Evolutionary conservation across 1,140 invertebrate genomes (phyloP).

Genomic region (Globodera rostochiensis): DNA sequence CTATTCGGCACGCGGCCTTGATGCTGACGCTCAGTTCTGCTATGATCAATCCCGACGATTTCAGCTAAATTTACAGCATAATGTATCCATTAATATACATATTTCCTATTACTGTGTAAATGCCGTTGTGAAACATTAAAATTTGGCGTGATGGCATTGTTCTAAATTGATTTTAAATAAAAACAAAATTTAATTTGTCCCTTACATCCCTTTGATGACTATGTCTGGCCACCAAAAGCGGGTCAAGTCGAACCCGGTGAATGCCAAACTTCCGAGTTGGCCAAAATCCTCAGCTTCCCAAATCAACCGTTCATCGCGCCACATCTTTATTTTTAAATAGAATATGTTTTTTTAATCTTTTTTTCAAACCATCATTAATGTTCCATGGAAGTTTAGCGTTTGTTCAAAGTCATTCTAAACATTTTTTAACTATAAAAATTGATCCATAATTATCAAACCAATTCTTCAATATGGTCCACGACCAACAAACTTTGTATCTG

Average conservation of each 20-base stretch:
- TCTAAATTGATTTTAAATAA: neutral
- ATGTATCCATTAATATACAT: neutral
- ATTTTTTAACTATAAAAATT: slow-evolving; percentile 2
- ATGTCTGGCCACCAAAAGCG: slow-evolving; percentile 24
- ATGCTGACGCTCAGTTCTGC: slow-evolving; percentile 22
- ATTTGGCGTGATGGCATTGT: slow-evolving; percentile 22
- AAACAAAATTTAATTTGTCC: neutral
- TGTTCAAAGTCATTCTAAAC: slow-evolving; percentile 26
- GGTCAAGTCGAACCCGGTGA: slow-evolving; percentile 26
- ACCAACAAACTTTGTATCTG: slow-evolving; percentile 26
- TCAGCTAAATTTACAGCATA: slow-evolving; percentile 13
- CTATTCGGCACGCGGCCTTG: slow-evolving; percentile 24
- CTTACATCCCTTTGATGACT: slow-evolving; percentile 27
- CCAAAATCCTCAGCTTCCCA: slow-evolving; percentile 26
- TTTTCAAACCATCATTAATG: slow-evolving; percentile 17
- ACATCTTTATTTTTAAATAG: slow-evolving; percentile 10
- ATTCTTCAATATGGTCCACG: slow-evolving; percentile 27
- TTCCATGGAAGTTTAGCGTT: slow-evolving; percentile 22
- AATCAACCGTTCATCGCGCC: slow-evolving; percentile 15
- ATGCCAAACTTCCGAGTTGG: slow-evolving; percentile 20
- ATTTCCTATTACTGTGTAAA: slow-evolving; percentile 16
- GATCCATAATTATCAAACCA: neutral
- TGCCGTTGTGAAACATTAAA: slow-evolving; percentile 24
- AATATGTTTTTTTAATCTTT: neutral
- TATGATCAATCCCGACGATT: slow-evolving; percentile 13